Evolutionary conservation across 2,113 vertebrate genomes (phyloP).

Genomic region (Nanorana parkeri): DNA sequence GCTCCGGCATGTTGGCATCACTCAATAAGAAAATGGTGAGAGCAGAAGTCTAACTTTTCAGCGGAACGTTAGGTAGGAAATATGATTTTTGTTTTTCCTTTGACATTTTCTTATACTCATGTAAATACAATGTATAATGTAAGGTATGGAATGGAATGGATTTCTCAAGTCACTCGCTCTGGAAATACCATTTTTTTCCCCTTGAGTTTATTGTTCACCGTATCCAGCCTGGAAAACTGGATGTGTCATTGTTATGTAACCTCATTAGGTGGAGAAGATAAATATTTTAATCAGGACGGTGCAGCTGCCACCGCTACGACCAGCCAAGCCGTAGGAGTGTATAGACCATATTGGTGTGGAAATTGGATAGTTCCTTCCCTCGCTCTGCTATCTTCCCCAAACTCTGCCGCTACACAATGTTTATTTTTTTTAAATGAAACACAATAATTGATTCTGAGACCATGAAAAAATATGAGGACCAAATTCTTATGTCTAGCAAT

Average conservation of each 20-base stretch:
- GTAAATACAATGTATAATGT: too few species aligned
- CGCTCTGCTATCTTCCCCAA: not conserved
- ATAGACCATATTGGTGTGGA: not conserved
- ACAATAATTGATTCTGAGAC: not conserved
- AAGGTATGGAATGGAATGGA: too few species aligned
- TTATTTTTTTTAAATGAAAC: not conserved
- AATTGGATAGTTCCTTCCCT: not conserved
- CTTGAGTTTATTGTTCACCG: not conserved
- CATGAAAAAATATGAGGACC: not conserved
- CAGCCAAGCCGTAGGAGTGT: not conserved
- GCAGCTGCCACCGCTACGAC: conserved; percentile 7
- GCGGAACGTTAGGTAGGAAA: too few species aligned
- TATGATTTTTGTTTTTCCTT: too few species aligned
- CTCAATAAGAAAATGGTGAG: too few species aligned
- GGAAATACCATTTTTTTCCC: not conserved
- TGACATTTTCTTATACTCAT: too few species aligned
- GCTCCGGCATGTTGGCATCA: too few species aligned
- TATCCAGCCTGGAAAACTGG: conserved; percentile 4
- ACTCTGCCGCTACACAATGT: too few species aligned
- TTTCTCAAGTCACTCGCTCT: too few species aligned
- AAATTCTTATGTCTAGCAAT: too few species aligned
- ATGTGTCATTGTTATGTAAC: conserved; percentile 8
- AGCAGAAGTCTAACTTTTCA: too few species aligned
- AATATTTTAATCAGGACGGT: conserved; percentile 11
- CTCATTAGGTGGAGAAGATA: conserved; percentile 25